These are phyloP conservation scores for Atrina japonica DNA, from an alignment of 2,888 invertebrate genomes.

Conservation along the genomic window DNA sequence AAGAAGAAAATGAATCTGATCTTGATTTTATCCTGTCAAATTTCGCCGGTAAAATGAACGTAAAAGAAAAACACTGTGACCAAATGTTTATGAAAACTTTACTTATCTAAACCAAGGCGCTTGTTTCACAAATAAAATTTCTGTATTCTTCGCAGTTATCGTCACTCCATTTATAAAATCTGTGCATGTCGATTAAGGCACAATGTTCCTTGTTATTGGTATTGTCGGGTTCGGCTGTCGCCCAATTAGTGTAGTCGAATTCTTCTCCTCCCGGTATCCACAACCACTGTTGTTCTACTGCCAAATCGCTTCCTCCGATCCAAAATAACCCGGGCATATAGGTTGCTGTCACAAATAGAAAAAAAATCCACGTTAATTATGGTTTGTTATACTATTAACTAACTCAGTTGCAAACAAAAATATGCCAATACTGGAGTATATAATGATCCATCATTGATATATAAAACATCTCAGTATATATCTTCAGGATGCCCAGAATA, in stretches of 20 bases:
- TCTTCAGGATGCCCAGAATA: no score
- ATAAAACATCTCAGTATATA: no score
- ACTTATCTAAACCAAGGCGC: no score
- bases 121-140: slow-evolving; percentile 57
- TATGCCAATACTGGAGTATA: no score
- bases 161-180: slow-evolving; percentile 52
- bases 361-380: background rate
- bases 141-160: slow-evolving; percentile 54
- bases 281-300: slow-evolving; percentile 51
- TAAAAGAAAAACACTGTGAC: no score
- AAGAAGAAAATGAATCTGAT: no score
- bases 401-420: no score
- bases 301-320: slow-evolving; percentile 53
- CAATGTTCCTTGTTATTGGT: slow-evolving; percentile 50
- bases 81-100: no score
- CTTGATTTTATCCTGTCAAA: no score
- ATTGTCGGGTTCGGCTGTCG: slow-evolving; percentile 52
- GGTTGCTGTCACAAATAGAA: slow-evolving; percentile 30
- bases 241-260: slow-evolving; percentile 54
- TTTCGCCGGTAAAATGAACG: no score
- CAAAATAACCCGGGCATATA: slow-evolving; percentile 57
- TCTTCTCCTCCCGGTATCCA: slow-evolving; percentile 45
- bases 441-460: no score
- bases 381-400: no score
- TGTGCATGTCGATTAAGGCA: slow-evolving; percentile 46